A percentile compares a stretch with the other conserved stretches of the same genome.
Evolutionary conservation across 1,140 invertebrate genomes (phyloP).

Genomic region (Zaprionus capensis): DNA sequence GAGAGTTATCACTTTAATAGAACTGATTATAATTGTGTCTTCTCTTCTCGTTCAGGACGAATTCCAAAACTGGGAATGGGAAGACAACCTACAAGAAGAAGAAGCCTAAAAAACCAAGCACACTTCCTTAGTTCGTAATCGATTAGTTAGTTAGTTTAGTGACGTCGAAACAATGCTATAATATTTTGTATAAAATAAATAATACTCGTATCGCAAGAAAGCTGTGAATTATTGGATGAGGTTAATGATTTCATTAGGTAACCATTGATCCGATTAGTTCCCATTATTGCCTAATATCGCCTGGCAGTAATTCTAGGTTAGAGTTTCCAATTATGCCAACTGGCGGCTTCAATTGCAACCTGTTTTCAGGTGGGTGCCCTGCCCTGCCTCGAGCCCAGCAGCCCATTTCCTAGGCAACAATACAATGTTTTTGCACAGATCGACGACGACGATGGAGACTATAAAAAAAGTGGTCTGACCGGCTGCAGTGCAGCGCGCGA

Average conservation of each 20-base stretch:
- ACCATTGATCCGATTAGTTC: not conserved
- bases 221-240: not conserved
- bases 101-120: conserved; percentile 6
- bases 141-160: conserved; percentile 57
- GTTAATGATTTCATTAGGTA: conserved; percentile 1
- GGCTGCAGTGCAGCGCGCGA: conserved; percentile 48
- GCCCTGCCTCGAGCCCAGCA: conserved; percentile 4
- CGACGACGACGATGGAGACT: conserved; percentile 31
- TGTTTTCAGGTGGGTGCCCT: conserved; percentile 42
- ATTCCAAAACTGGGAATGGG: conserved; percentile 77
- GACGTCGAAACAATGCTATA: conserved; percentile 32
- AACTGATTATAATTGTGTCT: conserved; percentile 1
- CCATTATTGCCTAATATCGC: not conserved
- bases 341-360: conserved; percentile 43
- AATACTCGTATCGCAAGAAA: conserved; percentile 18
- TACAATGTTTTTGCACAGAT: conserved; percentile 42
- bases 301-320: conserved; percentile 28
- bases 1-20: not conserved
- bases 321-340: not conserved
- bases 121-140: conserved; percentile 32
- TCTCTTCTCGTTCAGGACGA: conserved; percentile 53
- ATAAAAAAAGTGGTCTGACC: conserved; percentile 72
- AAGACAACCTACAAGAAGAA: conserved; percentile 53
- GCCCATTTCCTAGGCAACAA: conserved; percentile 33
- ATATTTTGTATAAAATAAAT: conserved; percentile 75